phyloP scores from a whole-genome alignment of 1,140 invertebrate genomes.

The Achatina immaculata region DNA sequence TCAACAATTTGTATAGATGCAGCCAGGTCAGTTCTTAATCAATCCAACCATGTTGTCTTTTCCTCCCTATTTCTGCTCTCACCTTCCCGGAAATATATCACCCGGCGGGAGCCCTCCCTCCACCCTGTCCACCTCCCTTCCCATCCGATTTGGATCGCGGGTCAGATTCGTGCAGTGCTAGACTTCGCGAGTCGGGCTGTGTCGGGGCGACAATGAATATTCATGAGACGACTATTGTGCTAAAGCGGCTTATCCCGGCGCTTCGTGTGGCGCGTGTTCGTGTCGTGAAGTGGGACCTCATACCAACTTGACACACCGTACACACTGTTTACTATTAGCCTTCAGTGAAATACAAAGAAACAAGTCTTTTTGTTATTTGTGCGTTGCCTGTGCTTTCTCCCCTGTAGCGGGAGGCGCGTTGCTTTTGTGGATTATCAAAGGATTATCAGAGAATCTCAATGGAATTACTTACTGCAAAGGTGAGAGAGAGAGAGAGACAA shows the following conservation, averaged over 20 bases:
- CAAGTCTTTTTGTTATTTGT: too few species aligned
- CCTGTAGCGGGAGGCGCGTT: too few species aligned
- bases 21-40: conserved; percentile 8
- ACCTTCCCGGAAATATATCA: conserved; percentile 38
- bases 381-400: too few species aligned
- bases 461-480: too few species aligned
- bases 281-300: not conserved
- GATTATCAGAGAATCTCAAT: too few species aligned
- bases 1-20: not conserved
- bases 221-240: conserved; percentile 51
- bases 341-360: conserved; percentile 16
- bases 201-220: conserved; percentile 40
- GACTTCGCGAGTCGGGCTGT: conserved; percentile 41
- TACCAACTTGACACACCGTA: conserved; percentile 18
- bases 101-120: conserved; percentile 27
- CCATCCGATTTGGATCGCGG: conserved; percentile 41
- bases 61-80: not conserved
- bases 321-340: conserved; percentile 30
- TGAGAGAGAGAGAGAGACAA: too few species aligned
- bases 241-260: conserved; percentile 46
- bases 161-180: conserved; percentile 47
- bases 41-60: not conserved
- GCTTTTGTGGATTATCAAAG: too few species aligned
- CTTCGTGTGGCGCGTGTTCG: conserved; percentile 42
- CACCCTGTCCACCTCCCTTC: too few species aligned